Conservation (phyloP, 2,797 vertebrate species). For the Acanthopagrus latus region DNA sequence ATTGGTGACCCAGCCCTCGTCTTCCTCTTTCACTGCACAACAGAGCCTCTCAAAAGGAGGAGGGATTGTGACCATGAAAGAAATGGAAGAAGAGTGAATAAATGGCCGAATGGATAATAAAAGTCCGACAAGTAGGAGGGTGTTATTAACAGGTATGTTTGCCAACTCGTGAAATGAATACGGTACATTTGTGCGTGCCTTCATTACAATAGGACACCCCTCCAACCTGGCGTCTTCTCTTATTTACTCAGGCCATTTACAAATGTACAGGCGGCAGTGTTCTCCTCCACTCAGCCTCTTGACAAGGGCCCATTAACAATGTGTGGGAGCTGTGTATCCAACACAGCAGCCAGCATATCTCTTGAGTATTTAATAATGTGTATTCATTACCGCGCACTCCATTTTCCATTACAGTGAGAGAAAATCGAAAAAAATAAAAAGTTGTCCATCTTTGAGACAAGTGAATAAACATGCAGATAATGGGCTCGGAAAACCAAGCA, state of each 20-base stretch:
- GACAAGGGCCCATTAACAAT: conserved; percentile 57
- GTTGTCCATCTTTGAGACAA: conserved; percentile 24
- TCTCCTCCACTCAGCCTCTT: conserved; percentile 42
- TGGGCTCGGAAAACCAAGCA: background rate
- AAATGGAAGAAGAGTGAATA: background rate
- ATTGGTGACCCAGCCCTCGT: background rate
- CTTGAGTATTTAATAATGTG: conserved; percentile 58
- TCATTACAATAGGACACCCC: background rate
- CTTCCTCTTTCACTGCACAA: background rate
- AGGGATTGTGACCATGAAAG: background rate
- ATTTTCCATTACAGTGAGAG: conserved; percentile 45
- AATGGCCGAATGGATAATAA: conserved; percentile 5
- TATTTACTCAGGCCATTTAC: conserved; percentile 42
- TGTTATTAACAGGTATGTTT: background rate
- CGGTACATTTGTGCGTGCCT: background rate
- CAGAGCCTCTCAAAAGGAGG: background rate
- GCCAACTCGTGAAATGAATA: conserved; percentile 11
- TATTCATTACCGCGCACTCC: conserved; percentile 58
- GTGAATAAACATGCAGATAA: conserved; percentile 56
- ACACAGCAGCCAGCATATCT: conserved; percentile 38
- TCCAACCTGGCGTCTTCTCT: conserved; percentile 6
- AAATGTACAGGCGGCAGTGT: conserved; percentile 20
- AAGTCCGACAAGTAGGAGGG: background rate
- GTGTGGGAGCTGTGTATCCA: conserved; percentile 46
- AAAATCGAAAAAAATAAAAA: conserved; percentile 19